Conservation (phyloP, 1,140 invertebrate genomes). For the Drosophila subobscura region DNA sequence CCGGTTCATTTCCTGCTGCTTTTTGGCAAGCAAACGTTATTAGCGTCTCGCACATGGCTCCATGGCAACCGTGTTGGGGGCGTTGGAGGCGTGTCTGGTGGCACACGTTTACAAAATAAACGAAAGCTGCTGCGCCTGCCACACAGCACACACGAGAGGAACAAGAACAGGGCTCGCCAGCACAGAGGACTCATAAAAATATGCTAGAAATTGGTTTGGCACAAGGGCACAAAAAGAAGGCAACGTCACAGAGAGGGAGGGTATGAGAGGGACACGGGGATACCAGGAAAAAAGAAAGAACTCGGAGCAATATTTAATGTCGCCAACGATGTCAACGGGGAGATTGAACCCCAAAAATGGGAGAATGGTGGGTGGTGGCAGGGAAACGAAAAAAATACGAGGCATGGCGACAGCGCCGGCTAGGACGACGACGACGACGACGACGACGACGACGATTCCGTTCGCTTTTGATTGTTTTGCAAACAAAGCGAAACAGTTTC, state of each 20-base stretch:
- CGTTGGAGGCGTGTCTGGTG: slow-evolving; percentile 39
- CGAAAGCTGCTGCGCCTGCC: slow-evolving; percentile 73
- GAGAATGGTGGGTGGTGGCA: slow-evolving; percentile 1
- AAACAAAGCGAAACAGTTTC: slow-evolving; percentile 73
- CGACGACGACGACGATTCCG: slow-evolving; percentile 41
- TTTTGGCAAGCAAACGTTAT: slow-evolving; percentile 62
- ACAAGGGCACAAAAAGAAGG: slow-evolving; percentile 36
- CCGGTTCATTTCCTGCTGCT: slow-evolving; percentile 26
- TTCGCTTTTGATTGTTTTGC: slow-evolving; percentile 77
- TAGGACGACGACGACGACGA: slow-evolving; percentile 43
- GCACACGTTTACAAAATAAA: slow-evolving; percentile 75
- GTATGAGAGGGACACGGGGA: slow-evolving; percentile 3
- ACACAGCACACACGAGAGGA: slow-evolving; percentile 5
- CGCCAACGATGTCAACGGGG: slow-evolving; percentile 61
- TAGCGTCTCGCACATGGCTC: slow-evolving; percentile 67
- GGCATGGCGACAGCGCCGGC: slow-evolving; percentile 23
- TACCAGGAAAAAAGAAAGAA: slow-evolving; percentile 47
- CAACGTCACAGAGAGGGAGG: slow-evolving; percentile 7
- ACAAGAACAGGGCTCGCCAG: slow-evolving; percentile 27
- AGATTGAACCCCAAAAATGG: not conserved
- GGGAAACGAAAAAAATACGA: slow-evolving; percentile 7
- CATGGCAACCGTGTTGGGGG: slow-evolving; percentile 11
- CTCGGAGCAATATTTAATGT: slow-evolving; percentile 74
- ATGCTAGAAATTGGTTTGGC: slow-evolving; percentile 78
- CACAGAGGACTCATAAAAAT: slow-evolving; percentile 74